These are phyloP conservation scores for Malurus cyaneus DNA, from an alignment of 2,113 vertebrate genomes.

Conservation along the genomic window DNA sequence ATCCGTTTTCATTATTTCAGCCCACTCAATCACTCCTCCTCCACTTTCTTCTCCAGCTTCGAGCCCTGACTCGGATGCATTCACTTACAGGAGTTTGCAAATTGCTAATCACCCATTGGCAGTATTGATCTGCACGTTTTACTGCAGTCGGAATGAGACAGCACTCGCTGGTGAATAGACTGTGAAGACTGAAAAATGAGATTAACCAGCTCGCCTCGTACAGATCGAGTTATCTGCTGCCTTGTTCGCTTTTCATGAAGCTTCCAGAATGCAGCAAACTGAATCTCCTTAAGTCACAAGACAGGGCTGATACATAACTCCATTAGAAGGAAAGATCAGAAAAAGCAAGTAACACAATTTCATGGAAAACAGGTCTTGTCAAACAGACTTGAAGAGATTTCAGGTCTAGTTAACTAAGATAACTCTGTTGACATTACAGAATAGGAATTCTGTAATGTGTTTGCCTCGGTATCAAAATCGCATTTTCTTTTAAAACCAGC, in stretches of 20 bases:
- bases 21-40: constrained; percentile 27
- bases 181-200: constrained; percentile 27
- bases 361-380: constrained; percentile 40
- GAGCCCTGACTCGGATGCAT: background rate
- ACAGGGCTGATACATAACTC: constrained; percentile 7
- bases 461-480: background rate
- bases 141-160: background rate
- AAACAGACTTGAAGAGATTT: constrained; percentile 50
- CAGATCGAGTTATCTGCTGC: constrained; percentile 33
- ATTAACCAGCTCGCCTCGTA: constrained; percentile 10
- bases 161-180: background rate
- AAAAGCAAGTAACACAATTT: constrained; percentile 39
- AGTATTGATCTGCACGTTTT: constrained; percentile 40
- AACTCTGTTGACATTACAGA: constrained; percentile 46
- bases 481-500: constrained; percentile 26
- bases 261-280: constrained; percentile 40
- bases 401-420: constrained; percentile 34
- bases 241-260: constrained; percentile 45
- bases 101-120: constrained; percentile 42
- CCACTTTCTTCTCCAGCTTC: background rate
- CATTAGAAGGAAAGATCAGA: constrained; percentile 18
- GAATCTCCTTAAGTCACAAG: constrained; percentile 8
- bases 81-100: constrained; percentile 5
- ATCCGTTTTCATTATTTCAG: background rate
- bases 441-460: constrained; percentile 19